Evolutionary conservation across 2,888 invertebrate species (phyloP).

Genomic region (Drosophila longiperda): DNA sequence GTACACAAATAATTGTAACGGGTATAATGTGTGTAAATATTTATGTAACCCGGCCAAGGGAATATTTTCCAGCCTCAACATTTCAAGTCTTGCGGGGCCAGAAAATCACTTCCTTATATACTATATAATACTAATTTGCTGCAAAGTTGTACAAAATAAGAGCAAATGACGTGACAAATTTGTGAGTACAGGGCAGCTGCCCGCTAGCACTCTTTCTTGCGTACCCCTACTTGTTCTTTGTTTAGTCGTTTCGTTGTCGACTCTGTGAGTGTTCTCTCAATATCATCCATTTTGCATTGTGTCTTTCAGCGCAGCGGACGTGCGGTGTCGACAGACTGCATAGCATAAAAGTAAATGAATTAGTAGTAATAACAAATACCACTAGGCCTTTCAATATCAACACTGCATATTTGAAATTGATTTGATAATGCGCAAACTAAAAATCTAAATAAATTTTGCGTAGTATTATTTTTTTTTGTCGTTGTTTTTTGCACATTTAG

Average conservation of each 20-base stretch:
- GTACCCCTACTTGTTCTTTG: constrained; percentile 10
- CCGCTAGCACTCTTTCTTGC: constrained; percentile 11
- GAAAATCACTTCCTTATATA: background rate
- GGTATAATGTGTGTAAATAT: background rate
- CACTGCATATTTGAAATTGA: constrained; percentile 22
- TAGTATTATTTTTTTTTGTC: constrained; percentile 6
- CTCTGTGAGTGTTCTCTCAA: constrained; percentile 9
- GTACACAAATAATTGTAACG: background rate
- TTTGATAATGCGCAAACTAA: constrained; percentile 30
- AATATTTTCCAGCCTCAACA: background rate
- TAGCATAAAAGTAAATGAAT: constrained; percentile 2
- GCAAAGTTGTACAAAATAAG: background rate
- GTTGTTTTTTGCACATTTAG: constrained; percentile 16
- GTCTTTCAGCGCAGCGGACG: constrained; percentile 74
- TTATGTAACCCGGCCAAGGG: background rate
- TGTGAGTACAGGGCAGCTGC: background rate
- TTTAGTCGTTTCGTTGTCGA: constrained; percentile 30
- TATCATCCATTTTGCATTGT: constrained; percentile 74
- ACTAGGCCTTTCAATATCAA: constrained; percentile 10
- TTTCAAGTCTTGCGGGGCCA: background rate
- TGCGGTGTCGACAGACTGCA: constrained; percentile 42
- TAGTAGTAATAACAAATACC: constrained; percentile 10
- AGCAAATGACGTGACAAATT: background rate
- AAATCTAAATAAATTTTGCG: constrained; percentile 14
- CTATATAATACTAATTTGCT: background rate